Base-by-base conservation (phyloP, 2,113 vertebrate species). In the Mustela lutreola region DNA sequence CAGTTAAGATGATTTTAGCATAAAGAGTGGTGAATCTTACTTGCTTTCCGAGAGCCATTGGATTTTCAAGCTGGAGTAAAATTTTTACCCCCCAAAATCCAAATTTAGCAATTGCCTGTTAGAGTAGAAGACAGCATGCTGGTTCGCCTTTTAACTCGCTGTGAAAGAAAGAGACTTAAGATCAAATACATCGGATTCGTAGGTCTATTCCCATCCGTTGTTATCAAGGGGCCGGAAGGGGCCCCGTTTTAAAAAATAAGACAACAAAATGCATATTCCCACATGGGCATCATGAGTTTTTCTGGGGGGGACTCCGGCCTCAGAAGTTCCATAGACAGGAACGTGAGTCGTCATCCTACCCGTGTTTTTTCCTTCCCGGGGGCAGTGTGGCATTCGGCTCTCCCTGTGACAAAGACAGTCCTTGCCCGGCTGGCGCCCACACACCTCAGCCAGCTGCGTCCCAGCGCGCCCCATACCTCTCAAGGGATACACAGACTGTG, bases 91-190 rank as follows among this genome's bases (percentile, higher is more conserved):
- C 21, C 8, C 63, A 39, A 42, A 95, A 81, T 76, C 95, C 97
- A 95, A 81, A 97, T 97, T 96, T 97, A 97, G 96, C 93, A 96
- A 91, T 97, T 85, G 97, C 95, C 96, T 97, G 94, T 94, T 60
- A 85, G 92, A 96, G 97, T 50, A 75, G 92, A 94, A 89, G 76
- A 70, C 73, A 45, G 78, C 71, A 42, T 16, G 45, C 62, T 26
- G 62, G 26, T 78, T 83, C 0, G 63, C 94, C 90, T 95, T 87
- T 92, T 78, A 81, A 60, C 80, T 96, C 92, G 26, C 75, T 94
- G 92, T 78, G 28, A 71, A 71, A 96, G 79, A 45, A 76, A 81
- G 94, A 95, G 5, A 42, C 28, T 50, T 65, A 31, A 33, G 85
- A 83, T 89, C 48, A 56, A 21, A 62, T 39, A 33, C 36, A 18